phyloP scores from a whole-genome alignment of 1,140 invertebrate genomes.

The Planococcus citri region DNA sequence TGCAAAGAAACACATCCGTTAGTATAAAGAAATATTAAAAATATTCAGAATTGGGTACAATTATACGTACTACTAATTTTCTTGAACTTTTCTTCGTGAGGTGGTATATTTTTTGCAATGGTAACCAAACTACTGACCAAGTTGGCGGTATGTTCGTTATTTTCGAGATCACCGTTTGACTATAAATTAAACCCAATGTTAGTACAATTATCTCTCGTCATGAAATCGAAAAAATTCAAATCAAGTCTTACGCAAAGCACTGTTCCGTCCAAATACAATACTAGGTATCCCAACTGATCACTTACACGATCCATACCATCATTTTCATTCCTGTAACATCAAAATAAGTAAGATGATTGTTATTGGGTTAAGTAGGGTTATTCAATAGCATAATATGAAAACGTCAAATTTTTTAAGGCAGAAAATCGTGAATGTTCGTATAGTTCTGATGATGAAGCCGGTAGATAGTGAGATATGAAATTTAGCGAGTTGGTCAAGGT shows the following conservation, averaged over 20 bases:
- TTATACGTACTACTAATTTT: slow-evolving; percentile 45
- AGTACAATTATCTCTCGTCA: too few species aligned
- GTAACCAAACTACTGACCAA: slow-evolving; percentile 50
- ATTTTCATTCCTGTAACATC: background rate
- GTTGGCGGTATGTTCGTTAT: slow-evolving; percentile 65
- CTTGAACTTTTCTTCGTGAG: slow-evolving; percentile 53
- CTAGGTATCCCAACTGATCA: background rate
- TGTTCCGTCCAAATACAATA: background rate
- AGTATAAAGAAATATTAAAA: background rate
- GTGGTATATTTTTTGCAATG: slow-evolving; percentile 41
- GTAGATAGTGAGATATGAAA: too few species aligned
- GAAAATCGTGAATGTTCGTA: too few species aligned
- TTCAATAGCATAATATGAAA: too few species aligned
- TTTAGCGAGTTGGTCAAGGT: too few species aligned
- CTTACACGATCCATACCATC: slow-evolving; percentile 5
- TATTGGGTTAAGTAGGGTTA: too few species aligned
- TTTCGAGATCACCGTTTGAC: slow-evolving; percentile 74
- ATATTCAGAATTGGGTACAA: slow-evolving; percentile 17
- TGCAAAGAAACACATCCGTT: slow-evolving; percentile 32
- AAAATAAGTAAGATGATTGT: background rate
- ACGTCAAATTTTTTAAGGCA: too few species aligned
- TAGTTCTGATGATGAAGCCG: too few species aligned
- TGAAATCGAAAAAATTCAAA: background rate
- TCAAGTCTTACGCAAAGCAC: background rate
- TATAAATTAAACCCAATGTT: slow-evolving; percentile 31